Base-by-base conservation (phyloP, 2,888 invertebrate genomes). In the Zeuzera pyrina region DNA sequence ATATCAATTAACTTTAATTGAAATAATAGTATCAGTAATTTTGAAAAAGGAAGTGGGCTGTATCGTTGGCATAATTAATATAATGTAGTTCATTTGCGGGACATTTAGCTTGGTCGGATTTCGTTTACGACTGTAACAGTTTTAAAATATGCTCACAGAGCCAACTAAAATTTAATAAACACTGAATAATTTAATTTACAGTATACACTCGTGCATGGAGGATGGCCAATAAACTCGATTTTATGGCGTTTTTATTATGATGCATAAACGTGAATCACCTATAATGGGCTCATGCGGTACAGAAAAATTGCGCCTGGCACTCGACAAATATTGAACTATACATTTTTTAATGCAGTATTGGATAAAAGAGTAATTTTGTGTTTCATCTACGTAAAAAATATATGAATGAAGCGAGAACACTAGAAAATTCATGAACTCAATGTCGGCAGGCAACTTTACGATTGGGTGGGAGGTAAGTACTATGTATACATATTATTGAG, bases 191-290 rank as follows among this genome's bases (percentile, higher is more conserved):
- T 78, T 71, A 76, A 79, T 81, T 69, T 70, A 62, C 63, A 67
- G 58, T 65, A 60, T 63, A n/a, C 70, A 65, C 61, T 74, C 65
- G 53, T 62, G 74, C 69, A 64, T 72, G 78, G 79, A 73, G 67
- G 61, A 64, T 59, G 65, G 78, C 77, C 79, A 79, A 81, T 81
- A 77, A 81, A 74, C 55, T 59, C 62, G 44, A 69, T 76, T 81
- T 83, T 72, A 83, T 79, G 55, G 69, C 60, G 46, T 64, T 81
- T 81, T 81, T 81, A 83, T 79, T 77, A 72, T 79, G 78, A 77
- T 70, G 69, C 76, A 78, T 72, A 70, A 76, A 70, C 72, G 67
- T 78, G 70, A 33, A 29, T 30, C 30, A 30, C 24, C 19, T 60
- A 62, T 72, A 71, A 76, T 65, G 69, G 63, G 39, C 42, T 48